Base-by-base conservation (phyloP, 2,113 vertebrate genomes). In the Penelope pileata region DNA sequence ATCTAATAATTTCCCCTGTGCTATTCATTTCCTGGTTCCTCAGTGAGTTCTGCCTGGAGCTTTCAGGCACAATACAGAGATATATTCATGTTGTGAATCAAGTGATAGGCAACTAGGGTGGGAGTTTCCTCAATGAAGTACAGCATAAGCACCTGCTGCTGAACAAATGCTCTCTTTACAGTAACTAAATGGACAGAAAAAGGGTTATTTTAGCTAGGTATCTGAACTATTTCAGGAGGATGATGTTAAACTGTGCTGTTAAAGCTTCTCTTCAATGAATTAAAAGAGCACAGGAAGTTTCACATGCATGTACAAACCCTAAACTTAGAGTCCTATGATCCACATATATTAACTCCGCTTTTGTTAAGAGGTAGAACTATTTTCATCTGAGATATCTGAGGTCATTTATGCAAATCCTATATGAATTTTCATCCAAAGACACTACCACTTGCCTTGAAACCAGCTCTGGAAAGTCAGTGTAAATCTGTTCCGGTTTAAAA, bases 121-220 rank as follows among this genome's bases (percentile, higher is more conserved):
- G 90, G 22, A 91, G 77, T 77, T 59, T 83, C 94, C 67, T 86
- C 68, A 74, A 26, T 24, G 73, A 69, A 69, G 42, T 42, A 23
- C 5, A 38, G 22, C 26, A 42, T 34, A 69, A 75, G 4, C 43
- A 40, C 56, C 53, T 79, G 74, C 70, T 83, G 70, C 18, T 53
- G 59, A 94, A 66, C 85, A 90, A 64, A 81, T 91, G 36, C 24
- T 83, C 10, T 76, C 16, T 83, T 91, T 77, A n/a, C 7, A 83
- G 45, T 34, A 88, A 76, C 11, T 16, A n/a, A n/a, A n/a, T n/a
- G 24, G 58, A 54, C 45, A 90, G 45, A 43, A 96, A 48, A 72
- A 58, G 7, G 16, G 30, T 76, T 60, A 62, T 78, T 34, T 96
- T 83, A 91, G 45, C 16, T 69, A 89, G 30, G n/a, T 27, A 80